Conservation (phyloP, 1,140 invertebrate genomes). For the Brachionus paranguensis region DNA sequence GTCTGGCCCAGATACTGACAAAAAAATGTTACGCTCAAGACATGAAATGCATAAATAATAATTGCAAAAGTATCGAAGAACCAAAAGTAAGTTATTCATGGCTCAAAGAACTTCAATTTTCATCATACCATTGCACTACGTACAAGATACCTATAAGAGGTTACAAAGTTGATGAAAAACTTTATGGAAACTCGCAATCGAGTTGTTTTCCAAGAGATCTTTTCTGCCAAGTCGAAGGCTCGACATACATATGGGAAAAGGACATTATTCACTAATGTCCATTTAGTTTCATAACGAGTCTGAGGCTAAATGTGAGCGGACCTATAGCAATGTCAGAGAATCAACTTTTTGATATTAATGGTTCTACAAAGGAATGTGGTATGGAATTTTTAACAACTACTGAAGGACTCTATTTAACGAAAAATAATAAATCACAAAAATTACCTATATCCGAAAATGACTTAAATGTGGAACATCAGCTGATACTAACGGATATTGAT, state of each 20-base stretch:
- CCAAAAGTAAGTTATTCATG: background rate
- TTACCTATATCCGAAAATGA: background rate
- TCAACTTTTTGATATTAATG: background rate
- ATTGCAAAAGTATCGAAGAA: background rate
- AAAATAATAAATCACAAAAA: background rate
- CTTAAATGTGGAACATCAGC: no score
- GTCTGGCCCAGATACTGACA: background rate
- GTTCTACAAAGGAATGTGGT: background rate
- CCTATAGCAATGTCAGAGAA: background rate
- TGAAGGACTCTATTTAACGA: background rate
- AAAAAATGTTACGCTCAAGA: background rate
- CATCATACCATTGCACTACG: background rate
- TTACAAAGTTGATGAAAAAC: background rate
- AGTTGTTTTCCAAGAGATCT: background rate
- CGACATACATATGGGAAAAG: background rate
- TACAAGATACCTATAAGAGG: background rate
- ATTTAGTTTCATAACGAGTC: background rate
- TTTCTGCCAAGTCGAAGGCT: background rate
- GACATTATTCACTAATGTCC: constrained; percentile 4
- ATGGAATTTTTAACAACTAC: background rate
- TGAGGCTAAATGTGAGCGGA: background rate
- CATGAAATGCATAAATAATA: background rate
- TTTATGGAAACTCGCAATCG: background rate
- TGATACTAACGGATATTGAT: background rate
- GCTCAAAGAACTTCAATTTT: constrained; percentile 1